Conservation (phyloP, 53 echinoderm and acorn worm species). For the Paracentrotus lividus region DNA sequence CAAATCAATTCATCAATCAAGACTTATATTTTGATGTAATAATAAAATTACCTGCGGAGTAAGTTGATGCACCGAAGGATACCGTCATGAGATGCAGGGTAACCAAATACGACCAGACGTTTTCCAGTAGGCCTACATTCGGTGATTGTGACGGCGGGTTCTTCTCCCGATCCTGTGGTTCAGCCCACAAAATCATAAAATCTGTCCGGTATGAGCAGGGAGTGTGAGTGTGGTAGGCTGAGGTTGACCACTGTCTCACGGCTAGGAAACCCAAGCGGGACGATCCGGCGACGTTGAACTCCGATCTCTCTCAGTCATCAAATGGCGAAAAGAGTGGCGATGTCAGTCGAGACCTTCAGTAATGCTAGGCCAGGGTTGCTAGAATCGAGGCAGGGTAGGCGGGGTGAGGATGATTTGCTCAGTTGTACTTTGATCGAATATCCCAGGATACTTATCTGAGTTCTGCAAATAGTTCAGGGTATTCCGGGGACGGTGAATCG, state of each 20-base stretch:
- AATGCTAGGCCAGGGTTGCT: background rate
- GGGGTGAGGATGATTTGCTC: background rate
- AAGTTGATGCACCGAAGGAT: conserved; percentile 7
- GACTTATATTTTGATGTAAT: too few relatives aligned
- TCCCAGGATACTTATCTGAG: background rate
- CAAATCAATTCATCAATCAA: too few relatives aligned
- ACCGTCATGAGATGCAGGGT: conserved; percentile 21
- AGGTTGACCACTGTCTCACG: background rate
- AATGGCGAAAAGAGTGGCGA: background rate
- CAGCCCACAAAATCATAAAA: too few relatives aligned
- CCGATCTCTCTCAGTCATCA: background rate
- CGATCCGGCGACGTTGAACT: too few relatives aligned
- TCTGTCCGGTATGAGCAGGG: too few relatives aligned
- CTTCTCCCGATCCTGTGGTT: too few relatives aligned
- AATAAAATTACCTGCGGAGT: conserved; percentile 6
- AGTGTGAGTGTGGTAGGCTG: too few relatives aligned
- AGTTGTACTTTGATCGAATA: background rate
- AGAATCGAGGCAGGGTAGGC: background rate
- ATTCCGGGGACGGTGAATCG: background rate
- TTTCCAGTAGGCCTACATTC: background rate
- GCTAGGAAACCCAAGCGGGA: background rate
- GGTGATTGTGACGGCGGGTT: background rate
- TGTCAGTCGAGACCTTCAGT: background rate
- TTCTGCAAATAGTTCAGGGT: background rate
- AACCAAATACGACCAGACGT: background rate